These are phyloP conservation scores for Cyphomyrmex costatus DNA, from an alignment of 1,140 invertebrate genomes.

Conservation along the genomic window DNA sequence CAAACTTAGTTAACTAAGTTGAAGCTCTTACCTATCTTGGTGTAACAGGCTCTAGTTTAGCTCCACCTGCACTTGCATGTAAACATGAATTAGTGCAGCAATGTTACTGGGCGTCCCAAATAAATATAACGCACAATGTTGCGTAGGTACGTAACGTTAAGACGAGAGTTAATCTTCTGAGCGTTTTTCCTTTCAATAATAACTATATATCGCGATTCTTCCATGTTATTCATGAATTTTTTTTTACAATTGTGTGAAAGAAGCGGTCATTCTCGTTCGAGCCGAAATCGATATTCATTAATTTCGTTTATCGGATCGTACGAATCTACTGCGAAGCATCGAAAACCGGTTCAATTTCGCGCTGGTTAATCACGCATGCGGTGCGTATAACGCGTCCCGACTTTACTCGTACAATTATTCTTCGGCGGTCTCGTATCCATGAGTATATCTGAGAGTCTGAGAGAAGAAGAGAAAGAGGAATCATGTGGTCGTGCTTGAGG, in stretches of 20 bases:
- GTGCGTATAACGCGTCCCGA: slow-evolving; percentile 16
- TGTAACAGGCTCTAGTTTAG: background rate
- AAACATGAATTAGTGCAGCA: slow-evolving; percentile 7
- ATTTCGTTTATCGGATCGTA: slow-evolving; percentile 45
- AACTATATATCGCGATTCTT: background rate
- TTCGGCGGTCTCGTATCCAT: slow-evolving; percentile 7
- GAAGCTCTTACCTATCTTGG: background rate
- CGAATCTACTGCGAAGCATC: slow-evolving; percentile 12
- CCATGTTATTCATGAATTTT: background rate
- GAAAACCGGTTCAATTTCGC: slow-evolving; percentile 74
- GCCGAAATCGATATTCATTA: slow-evolving; percentile 69
- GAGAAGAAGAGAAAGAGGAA: slow-evolving; percentile 31
- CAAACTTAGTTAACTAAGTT: slow-evolving; percentile 46
- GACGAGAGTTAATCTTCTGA: background rate
- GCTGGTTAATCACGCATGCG: slow-evolving; percentile 58
- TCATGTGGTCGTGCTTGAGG: background rate
- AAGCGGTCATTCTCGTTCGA: background rate
- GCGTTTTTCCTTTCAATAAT: background rate
- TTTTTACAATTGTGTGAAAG: no score
- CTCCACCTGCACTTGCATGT: background rate
- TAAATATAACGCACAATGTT: background rate
- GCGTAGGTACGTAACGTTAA: background rate
- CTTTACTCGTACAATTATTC: slow-evolving; percentile 56
- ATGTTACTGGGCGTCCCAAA: background rate
- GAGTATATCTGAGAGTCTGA: background rate